Conservation (phyloP, 2,888 invertebrate genomes). For the Frankliniella fusca region DNA sequence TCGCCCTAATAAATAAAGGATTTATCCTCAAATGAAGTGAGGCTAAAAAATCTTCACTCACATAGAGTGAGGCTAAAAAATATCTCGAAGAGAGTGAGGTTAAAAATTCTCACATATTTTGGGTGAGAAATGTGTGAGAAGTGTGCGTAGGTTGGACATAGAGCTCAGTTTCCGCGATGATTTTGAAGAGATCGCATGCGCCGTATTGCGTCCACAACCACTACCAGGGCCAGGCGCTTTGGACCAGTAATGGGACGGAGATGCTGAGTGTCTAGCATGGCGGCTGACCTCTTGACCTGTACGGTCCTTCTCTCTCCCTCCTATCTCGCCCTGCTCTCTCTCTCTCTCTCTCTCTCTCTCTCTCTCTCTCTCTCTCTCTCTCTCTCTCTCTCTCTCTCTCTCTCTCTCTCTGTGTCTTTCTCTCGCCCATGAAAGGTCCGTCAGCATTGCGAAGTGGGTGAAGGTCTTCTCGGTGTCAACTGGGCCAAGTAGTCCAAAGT, state of each 20-base stretch:
- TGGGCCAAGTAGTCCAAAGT: too few species aligned
- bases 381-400: neutral
- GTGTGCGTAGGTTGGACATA: too few species aligned
- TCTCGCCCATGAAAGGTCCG: neutral
- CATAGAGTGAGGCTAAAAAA: too few species aligned
- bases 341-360: neutral
- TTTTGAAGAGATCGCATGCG: neutral
- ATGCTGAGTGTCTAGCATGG: neutral
- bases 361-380: neutral
- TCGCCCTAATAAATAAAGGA: too few species aligned
- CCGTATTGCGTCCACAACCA: neutral
- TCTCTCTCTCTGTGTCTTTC: neutral
- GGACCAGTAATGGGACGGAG: neutral
- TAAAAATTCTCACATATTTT: too few species aligned
- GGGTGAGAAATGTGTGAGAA: too few species aligned
- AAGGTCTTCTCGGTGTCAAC: too few species aligned
- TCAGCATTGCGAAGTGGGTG: too few species aligned
- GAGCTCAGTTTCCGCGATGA: too few species aligned
- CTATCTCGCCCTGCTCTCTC: neutral
- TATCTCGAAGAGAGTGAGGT: too few species aligned
- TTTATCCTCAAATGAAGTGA: too few species aligned
- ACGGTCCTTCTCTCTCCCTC: neutral
- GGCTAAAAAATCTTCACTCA: too few species aligned
- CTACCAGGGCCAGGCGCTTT: neutral
- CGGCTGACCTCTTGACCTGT: neutral